Base-by-base conservation (phyloP, 2,888 invertebrate genomes). In the Sesamia inferens region DNA sequence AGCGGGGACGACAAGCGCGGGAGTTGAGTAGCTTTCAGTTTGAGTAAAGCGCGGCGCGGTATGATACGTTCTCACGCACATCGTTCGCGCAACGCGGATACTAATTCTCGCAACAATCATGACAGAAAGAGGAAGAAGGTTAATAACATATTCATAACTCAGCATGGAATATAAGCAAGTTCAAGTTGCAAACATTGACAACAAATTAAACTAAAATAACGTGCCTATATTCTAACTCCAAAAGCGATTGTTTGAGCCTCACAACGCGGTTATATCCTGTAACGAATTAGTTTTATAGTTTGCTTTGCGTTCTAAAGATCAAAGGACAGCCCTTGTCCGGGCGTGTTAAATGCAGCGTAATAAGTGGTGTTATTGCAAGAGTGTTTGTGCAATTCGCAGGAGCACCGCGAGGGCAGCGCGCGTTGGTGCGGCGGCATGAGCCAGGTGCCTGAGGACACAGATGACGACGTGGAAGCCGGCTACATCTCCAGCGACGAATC, bases 401-500 rank as follows among this genome's bases (percentile, higher is more conserved):
- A 92, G 72, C 93, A 89, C 87, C 88, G 92, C 57, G 93, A 95
- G 73, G 94, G 91, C 71, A 94, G 93, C 83, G 88, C 92, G 73
- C 88, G 93, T 93, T 96, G 96, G 96, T 93, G 89, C 82, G 93
- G 91, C 57, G 94, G 92, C 54, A 95, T 96, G 91, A 92, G 91
- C 84, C 92, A 95, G 79, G 88, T 94, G 76, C 87, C 90, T 5
- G 96, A 96, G 75, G 95, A 95, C 73, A 93, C 94, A 7, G 95
- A 95, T 71, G 94, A 95, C 71, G 95, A 95, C 74, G 85, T 90
- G 74, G 96, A 96, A 80, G 94, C 91, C 0, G 94, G 92, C 5
- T 96, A 95, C 86, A 96, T 96, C 75, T 97, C 97, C 69, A 97
- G 97, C 82, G 97, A 97, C 86, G 97, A 97, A 86, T 96, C 96